Evolutionary conservation across 2,888 invertebrate species (phyloP).

Genomic region (Dermolepida albohirtum): DNA sequence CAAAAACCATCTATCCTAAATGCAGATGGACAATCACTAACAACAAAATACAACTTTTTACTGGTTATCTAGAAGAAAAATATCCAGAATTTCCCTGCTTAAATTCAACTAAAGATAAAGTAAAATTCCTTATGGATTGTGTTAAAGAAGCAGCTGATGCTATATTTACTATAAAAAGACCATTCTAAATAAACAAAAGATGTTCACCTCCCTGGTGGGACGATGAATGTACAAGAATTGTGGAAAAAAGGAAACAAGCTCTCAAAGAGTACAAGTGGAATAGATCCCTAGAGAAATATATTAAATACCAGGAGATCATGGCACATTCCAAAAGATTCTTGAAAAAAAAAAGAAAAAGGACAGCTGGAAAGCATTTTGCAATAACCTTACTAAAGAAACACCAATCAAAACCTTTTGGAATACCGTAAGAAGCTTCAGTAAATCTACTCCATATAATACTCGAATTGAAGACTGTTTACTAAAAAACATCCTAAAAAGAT

Average conservation of each 20-base stretch:
- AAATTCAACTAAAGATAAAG: constrained; percentile 1
- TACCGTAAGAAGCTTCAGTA: no score
- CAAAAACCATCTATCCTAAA: no score
- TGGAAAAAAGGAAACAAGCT: constrained; percentile 5
- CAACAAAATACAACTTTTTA: no score
- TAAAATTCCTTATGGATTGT: background rate
- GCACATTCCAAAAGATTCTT: constrained; percentile 12
- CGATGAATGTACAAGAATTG: constrained; percentile 15
- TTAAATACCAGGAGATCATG: constrained; percentile 24
- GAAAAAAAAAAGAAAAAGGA: constrained; percentile 8
- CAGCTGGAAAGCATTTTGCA: no score
- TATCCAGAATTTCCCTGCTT: no score
- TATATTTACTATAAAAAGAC: background rate
- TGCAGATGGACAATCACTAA: no score
- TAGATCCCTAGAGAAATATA: constrained; percentile 28
- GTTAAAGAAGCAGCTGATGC: background rate
- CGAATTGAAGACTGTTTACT: constrained; percentile 2
- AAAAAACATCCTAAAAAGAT: background rate
- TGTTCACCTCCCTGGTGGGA: constrained; percentile 19
- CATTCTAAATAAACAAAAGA: background rate
- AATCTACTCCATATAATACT: background rate
- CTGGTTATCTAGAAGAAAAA: no score
- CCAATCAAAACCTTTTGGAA: no score
- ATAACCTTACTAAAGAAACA: no score
- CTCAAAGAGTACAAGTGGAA: constrained; percentile 21